These are phyloP conservation scores for Leptinotarsa juncta DNA, from an alignment of 2,888 invertebrate species.

Conservation along the genomic window DNA sequence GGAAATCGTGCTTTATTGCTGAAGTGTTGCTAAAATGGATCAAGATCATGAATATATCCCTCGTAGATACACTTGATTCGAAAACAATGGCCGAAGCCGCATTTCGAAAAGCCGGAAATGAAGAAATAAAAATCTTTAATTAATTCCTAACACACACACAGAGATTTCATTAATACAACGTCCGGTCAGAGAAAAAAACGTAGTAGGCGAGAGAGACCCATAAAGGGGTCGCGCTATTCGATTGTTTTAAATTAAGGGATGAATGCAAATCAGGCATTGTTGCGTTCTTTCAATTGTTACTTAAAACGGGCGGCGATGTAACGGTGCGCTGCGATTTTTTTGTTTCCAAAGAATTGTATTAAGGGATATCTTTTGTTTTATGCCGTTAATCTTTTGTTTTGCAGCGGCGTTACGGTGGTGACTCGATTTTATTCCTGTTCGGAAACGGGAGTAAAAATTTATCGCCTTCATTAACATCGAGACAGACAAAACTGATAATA, in stretches of 20 bases:
- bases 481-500: slow-evolving; percentile 47
- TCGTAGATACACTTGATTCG: slow-evolving; percentile 12
- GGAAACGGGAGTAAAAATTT: slow-evolving; percentile 61
- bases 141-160: slow-evolving; percentile 42
- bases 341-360: slow-evolving; percentile 57
- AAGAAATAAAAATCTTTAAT: slow-evolving; percentile 57
- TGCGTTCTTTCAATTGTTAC: slow-evolving; percentile 60
- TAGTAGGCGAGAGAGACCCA: slow-evolving; percentile 35
- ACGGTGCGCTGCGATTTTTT: slow-evolving; percentile 55
- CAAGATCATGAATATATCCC: slow-evolving; percentile 1
- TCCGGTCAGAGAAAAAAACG: slow-evolving; percentile 44
- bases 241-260: slow-evolving; percentile 60
- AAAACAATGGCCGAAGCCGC: slow-evolving; percentile 26
- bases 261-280: slow-evolving; percentile 62
- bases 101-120: slow-evolving; percentile 51
- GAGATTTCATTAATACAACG: slow-evolving; percentile 46
- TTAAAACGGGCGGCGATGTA: slow-evolving; percentile 56
- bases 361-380: slow-evolving; percentile 59
- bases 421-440: slow-evolving; percentile 59
- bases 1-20: no score
- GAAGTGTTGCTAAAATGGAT: not conserved
- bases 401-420: slow-evolving; percentile 55
- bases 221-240: slow-evolving; percentile 51
- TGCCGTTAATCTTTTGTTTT: slow-evolving; percentile 49
- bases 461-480: slow-evolving; percentile 56